Base-by-base conservation (phyloP, 1,140 invertebrate genomes). In the Heliothis subflexa region DNA sequence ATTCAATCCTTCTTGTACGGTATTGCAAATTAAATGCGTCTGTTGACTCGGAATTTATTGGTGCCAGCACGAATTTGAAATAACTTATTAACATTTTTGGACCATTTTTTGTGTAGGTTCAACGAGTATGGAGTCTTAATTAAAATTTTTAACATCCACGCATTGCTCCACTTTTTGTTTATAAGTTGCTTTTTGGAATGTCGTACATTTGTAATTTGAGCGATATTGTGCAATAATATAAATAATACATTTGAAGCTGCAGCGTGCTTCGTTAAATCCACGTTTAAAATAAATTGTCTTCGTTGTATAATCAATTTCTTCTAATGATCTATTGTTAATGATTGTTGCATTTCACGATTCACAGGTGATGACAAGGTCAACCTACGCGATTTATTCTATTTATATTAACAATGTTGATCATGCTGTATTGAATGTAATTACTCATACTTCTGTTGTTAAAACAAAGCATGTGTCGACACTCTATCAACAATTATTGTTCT, bases 1-100 rank as follows among this genome's bases (percentile, higher is more conserved):
- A 85, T 85, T 86, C 82, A 85, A 87, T 87, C 79, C 74, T 68
- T 81, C 74, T 84, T 75, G 79, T 80, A 85, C 82, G 82, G 78
- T 61, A 79, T 61, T 81, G 78, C 59, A 80, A 80, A 80, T 80
- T 45, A 45, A 66, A 72, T 55, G 49, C 28, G 45, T 49, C 18
- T 54, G 55, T 55, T 59, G 25, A 14, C 33, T 61, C 28, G 13
- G 28, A 71, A 71, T 71, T 55, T 55, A 71, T 71, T 54, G 28
- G 66, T 68, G 21, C 28, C 55, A 28, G 68, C 54, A 33, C 54
- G 71, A 62, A 79, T 74, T 74, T 62, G 45, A 73, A 73, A 72
- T 70, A 45, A 70, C 54, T 28, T 25, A 71, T 55, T 71, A 55
- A 54, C 50, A 71, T 71, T 71, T 71, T 71, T 52, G 28, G 18